Conservation (phyloP, 2,888 invertebrate species). For the Phasia obesa region DNA sequence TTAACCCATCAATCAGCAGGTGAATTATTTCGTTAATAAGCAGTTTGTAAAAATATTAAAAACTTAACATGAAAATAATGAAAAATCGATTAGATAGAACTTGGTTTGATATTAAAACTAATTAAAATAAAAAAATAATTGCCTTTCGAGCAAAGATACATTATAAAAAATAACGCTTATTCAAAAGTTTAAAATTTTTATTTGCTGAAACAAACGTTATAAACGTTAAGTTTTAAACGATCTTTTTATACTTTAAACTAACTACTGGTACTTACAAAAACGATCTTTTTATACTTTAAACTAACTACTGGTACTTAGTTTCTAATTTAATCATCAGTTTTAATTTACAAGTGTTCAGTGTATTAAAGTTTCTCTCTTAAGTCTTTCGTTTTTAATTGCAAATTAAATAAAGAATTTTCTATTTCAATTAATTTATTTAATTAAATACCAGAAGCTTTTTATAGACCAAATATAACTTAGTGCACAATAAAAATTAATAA, state of each 20-base stretch:
- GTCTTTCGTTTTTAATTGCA: not conserved
- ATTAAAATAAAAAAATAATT: not conserved
- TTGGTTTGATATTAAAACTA: conserved; percentile 29
- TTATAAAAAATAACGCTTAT: not conserved
- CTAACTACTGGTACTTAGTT: no score
- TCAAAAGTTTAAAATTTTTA: no score
- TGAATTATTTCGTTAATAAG: conserved; percentile 68
- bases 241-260: no score
- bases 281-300: no score
- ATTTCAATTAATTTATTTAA: not conserved
- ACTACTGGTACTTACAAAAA: no score
- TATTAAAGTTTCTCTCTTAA: not conserved
- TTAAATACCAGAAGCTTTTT: not conserved
- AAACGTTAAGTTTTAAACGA: no score
- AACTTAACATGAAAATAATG: conserved; percentile 58
- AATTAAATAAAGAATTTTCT: not conserved
- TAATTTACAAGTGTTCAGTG: not conserved
- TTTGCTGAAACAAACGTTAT: no score
- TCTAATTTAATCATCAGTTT: not conserved
- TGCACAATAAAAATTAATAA: no score
- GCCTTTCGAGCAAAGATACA: not conserved
- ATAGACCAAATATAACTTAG: no score
- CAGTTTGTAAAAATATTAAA: conserved; percentile 64
- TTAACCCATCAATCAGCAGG: conserved; percentile 67
- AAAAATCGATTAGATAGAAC: conserved; percentile 46